Evolutionary conservation across 2,113 vertebrate genomes (phyloP).

Genomic region (Manacus vitellinus): DNA sequence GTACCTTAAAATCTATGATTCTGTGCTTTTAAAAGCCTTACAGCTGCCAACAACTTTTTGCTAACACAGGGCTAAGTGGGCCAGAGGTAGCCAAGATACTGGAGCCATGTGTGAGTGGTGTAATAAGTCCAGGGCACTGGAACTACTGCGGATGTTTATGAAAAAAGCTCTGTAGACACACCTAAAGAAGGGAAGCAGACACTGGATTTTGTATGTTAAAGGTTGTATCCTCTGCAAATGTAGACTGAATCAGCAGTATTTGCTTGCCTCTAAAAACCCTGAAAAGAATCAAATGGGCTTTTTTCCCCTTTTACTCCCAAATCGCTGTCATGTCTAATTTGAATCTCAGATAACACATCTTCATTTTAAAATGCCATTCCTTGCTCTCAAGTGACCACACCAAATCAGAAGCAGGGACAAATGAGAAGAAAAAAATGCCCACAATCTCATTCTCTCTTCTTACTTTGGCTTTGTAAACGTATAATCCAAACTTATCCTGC

Average conservation of each 20-base stretch:
- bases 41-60: neutral
- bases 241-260: neutral
- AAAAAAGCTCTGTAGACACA: neutral
- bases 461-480: neutral
- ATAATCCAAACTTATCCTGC: neutral
- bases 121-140: neutral
- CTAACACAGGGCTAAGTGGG: neutral
- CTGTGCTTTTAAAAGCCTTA: neutral
- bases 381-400: accelerated
- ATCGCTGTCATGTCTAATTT: neutral
- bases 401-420: neutral
- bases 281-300: accelerated
- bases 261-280: neutral
- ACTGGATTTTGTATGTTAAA: neutral
- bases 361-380: neutral
- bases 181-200: neutral
- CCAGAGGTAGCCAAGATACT: neutral
- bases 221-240: neutral
- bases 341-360: neutral
- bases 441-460: neutral
- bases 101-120: neutral
- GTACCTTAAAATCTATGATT: neutral
- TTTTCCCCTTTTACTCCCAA: neutral
- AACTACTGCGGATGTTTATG: neutral
- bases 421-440: accelerated